Evolutionary conservation across 2,888 invertebrate genomes (phyloP).

Genomic region (Lysandra coridon): DNA sequence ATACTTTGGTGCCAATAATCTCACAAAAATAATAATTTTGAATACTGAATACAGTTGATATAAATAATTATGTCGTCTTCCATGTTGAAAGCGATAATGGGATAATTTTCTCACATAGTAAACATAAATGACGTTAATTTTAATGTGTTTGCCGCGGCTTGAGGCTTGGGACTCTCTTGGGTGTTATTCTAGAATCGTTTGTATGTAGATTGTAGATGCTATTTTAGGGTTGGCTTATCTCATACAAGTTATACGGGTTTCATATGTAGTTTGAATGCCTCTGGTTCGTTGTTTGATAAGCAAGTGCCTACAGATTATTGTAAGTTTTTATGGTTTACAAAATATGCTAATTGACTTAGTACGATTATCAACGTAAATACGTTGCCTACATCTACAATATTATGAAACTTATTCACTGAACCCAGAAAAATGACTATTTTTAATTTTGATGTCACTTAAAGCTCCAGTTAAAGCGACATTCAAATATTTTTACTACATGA

Average conservation of each 20-base stretch:
- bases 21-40: too few relatives aligned
- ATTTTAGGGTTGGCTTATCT: conserved; percentile 7
- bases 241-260: not conserved
- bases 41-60: too few relatives aligned
- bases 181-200: not conserved
- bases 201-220: not conserved
- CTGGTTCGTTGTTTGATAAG: not conserved
- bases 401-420: too few relatives aligned
- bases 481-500: too few relatives aligned
- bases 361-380: too few relatives aligned
- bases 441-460: too few relatives aligned
- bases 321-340: not conserved
- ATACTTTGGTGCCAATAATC: too few relatives aligned
- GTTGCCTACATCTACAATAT: too few relatives aligned
- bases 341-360: too few relatives aligned
- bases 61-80: not conserved
- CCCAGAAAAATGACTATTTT: too few relatives aligned
- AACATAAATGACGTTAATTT: not conserved
- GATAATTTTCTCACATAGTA: not conserved
- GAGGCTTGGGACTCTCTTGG: not conserved
- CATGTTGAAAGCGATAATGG: not conserved
- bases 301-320: not conserved
- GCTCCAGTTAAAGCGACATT: too few relatives aligned
- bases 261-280: not conserved
- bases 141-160: not conserved